These are phyloP conservation scores for Anarhynchus alexandrinus DNA, from an alignment of 2,113 vertebrate species.

Conservation along the genomic window DNA sequence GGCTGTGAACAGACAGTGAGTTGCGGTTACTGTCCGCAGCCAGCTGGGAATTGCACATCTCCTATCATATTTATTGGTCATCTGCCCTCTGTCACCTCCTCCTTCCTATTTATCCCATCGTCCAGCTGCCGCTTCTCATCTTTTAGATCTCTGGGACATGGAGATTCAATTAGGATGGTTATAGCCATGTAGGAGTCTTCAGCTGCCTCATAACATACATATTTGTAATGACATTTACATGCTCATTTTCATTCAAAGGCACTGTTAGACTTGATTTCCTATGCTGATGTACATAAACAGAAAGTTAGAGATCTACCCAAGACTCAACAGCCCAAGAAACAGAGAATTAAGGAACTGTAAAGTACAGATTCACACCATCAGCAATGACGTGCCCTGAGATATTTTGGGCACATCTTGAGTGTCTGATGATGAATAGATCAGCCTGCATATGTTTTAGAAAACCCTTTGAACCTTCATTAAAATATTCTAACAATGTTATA, in stretches of 20 bases:
- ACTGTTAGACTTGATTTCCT: not conserved
- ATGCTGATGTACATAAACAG: not conserved
- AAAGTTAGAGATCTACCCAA: not conserved
- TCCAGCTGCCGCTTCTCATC: not conserved
- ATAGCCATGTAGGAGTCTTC: not conserved
- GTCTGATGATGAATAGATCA: not conserved
- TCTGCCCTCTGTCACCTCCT: not conserved
- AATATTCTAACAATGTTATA: not conserved
- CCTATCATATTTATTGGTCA: not conserved
- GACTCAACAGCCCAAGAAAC: not conserved
- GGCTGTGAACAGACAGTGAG: not conserved
- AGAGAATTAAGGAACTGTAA: not conserved
- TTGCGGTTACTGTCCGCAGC: not conserved
- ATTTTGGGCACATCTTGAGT: not conserved
- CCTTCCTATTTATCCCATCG: not conserved
- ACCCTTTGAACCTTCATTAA: not conserved
- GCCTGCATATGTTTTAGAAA: not conserved
- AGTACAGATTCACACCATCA: not conserved
- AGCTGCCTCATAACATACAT: not conserved
- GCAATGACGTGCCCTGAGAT: not conserved
- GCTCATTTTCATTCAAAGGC: not conserved
- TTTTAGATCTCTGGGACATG: not conserved
- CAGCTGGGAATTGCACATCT: constrained; percentile 10
- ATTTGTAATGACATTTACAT: not conserved
- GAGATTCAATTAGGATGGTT: constrained; percentile 9